phyloP scores from a whole-genome alignment of 1,140 invertebrate genomes.

The Atta cephalotes region DNA sequence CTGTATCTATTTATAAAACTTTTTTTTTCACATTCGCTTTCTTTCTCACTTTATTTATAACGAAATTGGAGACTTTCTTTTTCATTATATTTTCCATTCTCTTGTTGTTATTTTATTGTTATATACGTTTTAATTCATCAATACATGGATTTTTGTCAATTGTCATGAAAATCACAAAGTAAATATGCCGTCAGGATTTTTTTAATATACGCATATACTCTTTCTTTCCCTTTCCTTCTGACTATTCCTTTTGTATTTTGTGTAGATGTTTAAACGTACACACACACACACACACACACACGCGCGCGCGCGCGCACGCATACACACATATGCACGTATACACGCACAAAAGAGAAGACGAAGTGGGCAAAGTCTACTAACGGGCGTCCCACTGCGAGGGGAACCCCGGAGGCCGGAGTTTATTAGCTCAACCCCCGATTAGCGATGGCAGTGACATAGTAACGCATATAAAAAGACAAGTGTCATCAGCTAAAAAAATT shows the following conservation, averaged over 20 bases:
- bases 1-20: background rate
- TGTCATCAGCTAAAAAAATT: conserved; percentile 45
- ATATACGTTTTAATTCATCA: background rate
- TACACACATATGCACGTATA: conserved; percentile 15
- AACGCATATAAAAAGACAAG: conserved; percentile 14
- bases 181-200: background rate
- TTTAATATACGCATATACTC: conserved; percentile 41
- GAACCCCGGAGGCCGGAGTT: conserved; percentile 80
- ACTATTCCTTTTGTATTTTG: background rate
- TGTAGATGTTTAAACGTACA: background rate
- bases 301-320: background rate
- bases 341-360: conserved; percentile 67
- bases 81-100: background rate
- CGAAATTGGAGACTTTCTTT: background rate
- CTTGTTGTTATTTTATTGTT: background rate
- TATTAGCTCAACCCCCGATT: conserved; percentile 81
- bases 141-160: background rate
- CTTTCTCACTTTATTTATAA: background rate
- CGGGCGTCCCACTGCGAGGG: conserved; percentile 78
- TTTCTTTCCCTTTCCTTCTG: background rate
- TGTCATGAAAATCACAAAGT: background rate
- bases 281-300: conserved; percentile 30
- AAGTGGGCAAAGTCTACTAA: conserved; percentile 78
- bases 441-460: conserved; percentile 65
- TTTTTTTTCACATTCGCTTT: background rate